These are phyloP conservation scores for Orthosia incerta DNA, from an alignment of 2,888 invertebrate genomes.

Conservation along the genomic window DNA sequence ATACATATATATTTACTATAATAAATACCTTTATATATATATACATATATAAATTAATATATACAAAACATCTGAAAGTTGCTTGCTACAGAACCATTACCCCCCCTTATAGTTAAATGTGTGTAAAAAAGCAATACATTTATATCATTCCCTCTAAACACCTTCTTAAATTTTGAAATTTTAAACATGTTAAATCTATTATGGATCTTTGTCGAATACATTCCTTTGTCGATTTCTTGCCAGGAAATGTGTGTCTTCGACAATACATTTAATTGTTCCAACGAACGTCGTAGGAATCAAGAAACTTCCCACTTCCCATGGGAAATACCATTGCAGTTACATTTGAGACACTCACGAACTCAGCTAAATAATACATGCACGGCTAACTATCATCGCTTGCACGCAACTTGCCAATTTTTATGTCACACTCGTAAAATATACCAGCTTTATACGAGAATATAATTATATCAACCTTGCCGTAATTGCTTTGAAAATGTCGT, in stretches of 20 bases:
- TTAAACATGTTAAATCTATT: no score
- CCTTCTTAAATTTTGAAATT: no score
- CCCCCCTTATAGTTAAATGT: no score
- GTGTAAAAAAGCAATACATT: no score
- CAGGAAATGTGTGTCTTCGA: not conserved
- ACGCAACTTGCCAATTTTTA: conserved; percentile 48
- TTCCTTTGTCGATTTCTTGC: no score
- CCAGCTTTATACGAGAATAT: conserved; percentile 14
- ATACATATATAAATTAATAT: no score
- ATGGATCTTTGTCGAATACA: no score
- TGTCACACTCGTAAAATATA: conserved; percentile 25
- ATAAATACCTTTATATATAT: no score
- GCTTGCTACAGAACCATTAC: not conserved
- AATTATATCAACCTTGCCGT: conserved; percentile 7
- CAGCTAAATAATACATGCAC: conserved; percentile 25
- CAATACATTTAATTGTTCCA: conserved; percentile 2
- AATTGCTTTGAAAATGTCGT: conserved; percentile 6
- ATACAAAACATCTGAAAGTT: not conserved
- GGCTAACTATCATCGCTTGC: conserved; percentile 19
- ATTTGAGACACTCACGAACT: conserved; percentile 54
- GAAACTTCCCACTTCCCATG: conserved; percentile 48
- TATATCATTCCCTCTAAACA: no score
- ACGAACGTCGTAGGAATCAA: conserved; percentile 40
- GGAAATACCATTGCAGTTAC: conserved; percentile 31
- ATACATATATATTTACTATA: no score